These are phyloP conservation scores for Felis catus DNA, from an alignment of 2,113 vertebrate genomes.

Conservation along the genomic window F.catus_Fca126_mat1.0 CM031413.1:150968501-150969000, in stretches of 20 bases:
- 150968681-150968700: conserved; percentile 37
- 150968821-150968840: conserved; percentile 40
- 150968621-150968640: neutral
- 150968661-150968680: conserved; percentile 35
- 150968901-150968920: conserved; percentile 9
- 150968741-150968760: neutral
- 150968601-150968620: neutral
- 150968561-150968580: conserved; percentile 11
- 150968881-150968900: conserved; percentile 37
- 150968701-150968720: neutral
- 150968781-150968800: neutral
- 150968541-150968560: neutral
- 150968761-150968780: neutral
- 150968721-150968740: conserved; percentile 26
- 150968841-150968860: conserved; percentile 6
- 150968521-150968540: conserved; percentile 33
- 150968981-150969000: conserved; percentile 9
- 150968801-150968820: neutral
- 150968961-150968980: conserved; percentile 18
- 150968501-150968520: neutral
- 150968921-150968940: conserved; percentile 9
- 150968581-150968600: conserved; percentile 17
- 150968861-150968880: neutral
- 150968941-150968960: neutral
- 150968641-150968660: conserved; percentile 25